Evolutionary conservation across 35 echinoderm and acorn worm genomes (phyloP), one percentile per base, ranked within the genome.

Genomic region (Diadema setosum): DNA sequence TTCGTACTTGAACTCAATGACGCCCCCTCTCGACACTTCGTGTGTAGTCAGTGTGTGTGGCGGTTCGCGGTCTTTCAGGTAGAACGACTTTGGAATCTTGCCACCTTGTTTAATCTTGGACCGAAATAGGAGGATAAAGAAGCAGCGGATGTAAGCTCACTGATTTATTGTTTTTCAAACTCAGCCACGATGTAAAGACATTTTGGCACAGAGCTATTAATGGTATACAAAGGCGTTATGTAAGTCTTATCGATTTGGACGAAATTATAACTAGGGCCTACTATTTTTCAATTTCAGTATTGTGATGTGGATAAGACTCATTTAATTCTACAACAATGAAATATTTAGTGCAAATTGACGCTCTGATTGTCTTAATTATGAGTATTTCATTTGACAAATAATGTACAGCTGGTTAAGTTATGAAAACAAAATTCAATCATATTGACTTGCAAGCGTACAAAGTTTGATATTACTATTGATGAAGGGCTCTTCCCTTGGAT

Each of bases 71-170:
- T 84, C 87, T 39, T 89, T 89, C 0, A 90, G 56, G 58, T 94
- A 90, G 49, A 85, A 94, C 9, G 87, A 90, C 42, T 86, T 74
- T 30, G 92, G 92, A 31, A 94, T 57, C 50, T 94, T 89, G 20
- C 87, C 92, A 42, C 55, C 92, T 23, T 58, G 36, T 20, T 31
- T 40, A 20, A 94, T 83, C 91, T 94, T n/a, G n/a, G n/a, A n/a
- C n/a, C 64, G 17, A 56, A 33, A 5, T 5, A 42, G 26, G n/a
- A n/a, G n/a, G n/a, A n/a, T n/a, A n/a, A n/a, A n/a, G n/a, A n/a
- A n/a, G n/a, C n/a, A n/a, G n/a, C n/a, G n/a, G n/a, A n/a, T n/a
- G 48, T 52, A 11, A 11, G n/a, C 9, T 11, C 9, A 52, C 48
- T 11, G n/a, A 52, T 52, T 11, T 52, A 52, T 11, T 52, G n/a